Percentiles rank a stretch among this genome's conserved stretches.
These are phyloP conservation scores for Amblyjoppa fuscipennis DNA, from an alignment of 2,888 invertebrate genomes.

Conservation along the genomic window DNA sequence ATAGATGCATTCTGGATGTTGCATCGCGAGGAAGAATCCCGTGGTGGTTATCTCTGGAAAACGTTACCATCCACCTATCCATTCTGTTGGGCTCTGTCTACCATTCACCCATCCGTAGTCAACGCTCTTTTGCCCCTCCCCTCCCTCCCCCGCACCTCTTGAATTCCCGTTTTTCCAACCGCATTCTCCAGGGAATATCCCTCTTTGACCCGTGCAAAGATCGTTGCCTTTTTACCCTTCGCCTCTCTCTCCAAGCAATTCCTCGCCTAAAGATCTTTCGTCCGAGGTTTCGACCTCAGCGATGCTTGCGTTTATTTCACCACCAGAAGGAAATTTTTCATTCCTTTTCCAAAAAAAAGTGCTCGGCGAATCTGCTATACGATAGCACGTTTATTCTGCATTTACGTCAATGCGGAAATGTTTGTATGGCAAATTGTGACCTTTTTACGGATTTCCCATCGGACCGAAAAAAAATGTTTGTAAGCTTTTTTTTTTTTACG, in stretches of 20 bases:
- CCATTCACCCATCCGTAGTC: constrained; percentile 27
- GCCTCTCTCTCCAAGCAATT: constrained; percentile 22
- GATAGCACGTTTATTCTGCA: background rate
- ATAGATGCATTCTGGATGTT: constrained; percentile 20
- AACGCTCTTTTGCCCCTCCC: constrained; percentile 28
- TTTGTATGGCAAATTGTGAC: background rate
- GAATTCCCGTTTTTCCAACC: constrained; percentile 41
- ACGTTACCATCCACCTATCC: constrained; percentile 52
- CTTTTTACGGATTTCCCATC: background rate
- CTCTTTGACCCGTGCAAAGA: constrained; percentile 48
- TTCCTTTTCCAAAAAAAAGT: constrained; percentile 4
- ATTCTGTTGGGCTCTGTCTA: constrained; percentile 30
- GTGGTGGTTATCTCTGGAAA: constrained; percentile 45
- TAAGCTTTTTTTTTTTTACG: too few relatives aligned
- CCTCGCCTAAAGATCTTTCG: constrained; percentile 18
- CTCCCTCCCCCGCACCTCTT: background rate
- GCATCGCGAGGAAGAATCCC: constrained; percentile 9
- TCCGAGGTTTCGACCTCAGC: constrained; percentile 10
- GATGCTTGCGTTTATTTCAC: constrained; percentile 3
- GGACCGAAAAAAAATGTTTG: background rate
- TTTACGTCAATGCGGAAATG: background rate
- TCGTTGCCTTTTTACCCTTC: constrained; percentile 26
- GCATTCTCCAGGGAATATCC: constrained; percentile 43
- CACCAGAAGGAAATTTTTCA: constrained; percentile 14
- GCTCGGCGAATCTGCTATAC: background rate